A percentile compares a stretch with the other conserved stretches of the same genome.
Evolutionary conservation across 2,113 vertebrate genomes (phyloP).

Genomic region (Bos taurus): DNA sequence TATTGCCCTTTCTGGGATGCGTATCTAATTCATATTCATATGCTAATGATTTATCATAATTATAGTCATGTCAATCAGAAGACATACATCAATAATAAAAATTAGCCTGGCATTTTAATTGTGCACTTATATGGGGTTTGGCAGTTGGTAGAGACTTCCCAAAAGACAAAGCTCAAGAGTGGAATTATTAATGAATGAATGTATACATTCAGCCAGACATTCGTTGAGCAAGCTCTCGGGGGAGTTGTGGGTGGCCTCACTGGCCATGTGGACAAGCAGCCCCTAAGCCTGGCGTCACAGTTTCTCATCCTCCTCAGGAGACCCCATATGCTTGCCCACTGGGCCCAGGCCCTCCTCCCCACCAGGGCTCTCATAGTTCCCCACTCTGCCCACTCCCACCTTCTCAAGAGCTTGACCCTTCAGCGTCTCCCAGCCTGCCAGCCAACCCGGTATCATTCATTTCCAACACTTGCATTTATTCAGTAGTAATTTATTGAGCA

Average conservation of each 20-base stretch:
- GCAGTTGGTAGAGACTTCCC: background rate
- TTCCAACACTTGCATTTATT: background rate
- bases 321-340: background rate
- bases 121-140: background rate
- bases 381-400: background rate
- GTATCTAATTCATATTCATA: background rate
- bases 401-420: background rate
- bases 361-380: no score
- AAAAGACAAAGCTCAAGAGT: background rate
- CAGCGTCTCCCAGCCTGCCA: no score
- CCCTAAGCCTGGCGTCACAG: background rate
- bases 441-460: background rate
- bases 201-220: background rate
- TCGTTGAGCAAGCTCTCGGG: background rate
- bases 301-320: background rate
- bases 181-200: background rate
- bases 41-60: background rate
- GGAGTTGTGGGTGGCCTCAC: background rate
- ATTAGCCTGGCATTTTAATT: background rate
- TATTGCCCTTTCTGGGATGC: background rate
- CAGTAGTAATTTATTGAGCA: background rate
- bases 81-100: background rate
- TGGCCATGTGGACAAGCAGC: background rate
- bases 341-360: no score
- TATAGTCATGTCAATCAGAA: background rate